Conservation (phyloP, 2,888 invertebrate species). For the Lepidocyrtoides sp. region DNA sequence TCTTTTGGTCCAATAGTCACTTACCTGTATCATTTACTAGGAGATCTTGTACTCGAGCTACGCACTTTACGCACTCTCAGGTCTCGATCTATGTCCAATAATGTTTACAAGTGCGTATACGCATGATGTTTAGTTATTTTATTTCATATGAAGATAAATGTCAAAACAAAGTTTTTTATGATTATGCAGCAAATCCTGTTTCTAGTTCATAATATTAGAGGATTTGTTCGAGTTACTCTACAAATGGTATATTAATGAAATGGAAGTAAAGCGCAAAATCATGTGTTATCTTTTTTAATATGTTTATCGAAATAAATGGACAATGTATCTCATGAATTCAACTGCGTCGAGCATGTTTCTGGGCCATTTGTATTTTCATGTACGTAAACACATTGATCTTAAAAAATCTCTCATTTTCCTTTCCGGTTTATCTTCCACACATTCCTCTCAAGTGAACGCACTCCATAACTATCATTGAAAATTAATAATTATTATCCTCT, state of each 20-base stretch:
- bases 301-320: neutral
- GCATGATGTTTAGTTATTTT: neutral
- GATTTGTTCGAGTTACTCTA: neutral
- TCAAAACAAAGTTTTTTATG: slow-evolving; percentile 69
- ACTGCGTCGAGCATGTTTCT: slow-evolving; percentile 44
- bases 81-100: neutral
- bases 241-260: slow-evolving; percentile 42
- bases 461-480: no score
- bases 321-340: slow-evolving; percentile 28
- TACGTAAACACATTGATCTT: slow-evolving; percentile 8
- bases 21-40: slow-evolving; percentile 30
- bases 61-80: slow-evolving; percentile 43
- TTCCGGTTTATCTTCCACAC: slow-evolving; percentile 27
- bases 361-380: slow-evolving; percentile 54
- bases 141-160: slow-evolving; percentile 66
- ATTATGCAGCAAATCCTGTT: slow-evolving; percentile 61
- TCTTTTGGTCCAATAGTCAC: no score
- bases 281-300: neutral
- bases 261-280: slow-evolving; percentile 16
- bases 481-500: no score
- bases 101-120: slow-evolving; percentile 34
- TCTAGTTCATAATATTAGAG: slow-evolving; percentile 14
- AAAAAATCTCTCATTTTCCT: slow-evolving; percentile 27
- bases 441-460: neutral
- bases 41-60: slow-evolving; percentile 46